Percentiles rank a stretch among this genome's conserved stretches.
Evolutionary conservation across 53 echinoderm and acorn worm species (phyloP).

Genomic region (Arbacia lixula): DNA sequence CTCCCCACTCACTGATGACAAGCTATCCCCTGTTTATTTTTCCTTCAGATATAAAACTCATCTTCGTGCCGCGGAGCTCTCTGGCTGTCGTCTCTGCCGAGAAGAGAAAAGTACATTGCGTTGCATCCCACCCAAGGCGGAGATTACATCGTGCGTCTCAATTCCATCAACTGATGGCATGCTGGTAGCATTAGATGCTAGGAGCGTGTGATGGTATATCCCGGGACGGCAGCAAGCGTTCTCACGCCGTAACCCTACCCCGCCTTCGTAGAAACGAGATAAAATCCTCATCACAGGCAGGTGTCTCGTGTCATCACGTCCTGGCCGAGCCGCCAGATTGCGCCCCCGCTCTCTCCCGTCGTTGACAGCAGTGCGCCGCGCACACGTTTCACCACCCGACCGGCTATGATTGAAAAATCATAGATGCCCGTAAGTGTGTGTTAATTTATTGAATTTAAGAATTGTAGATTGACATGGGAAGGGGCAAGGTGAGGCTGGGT

Average conservation of each 20-base stretch:
- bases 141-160: slow-evolving; percentile 34
- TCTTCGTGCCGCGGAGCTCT: background rate
- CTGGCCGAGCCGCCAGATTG: slow-evolving; percentile 2
- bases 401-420: background rate
- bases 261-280: slow-evolving; percentile 14
- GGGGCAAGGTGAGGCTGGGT: too few species aligned
- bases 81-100: background rate
- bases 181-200: slow-evolving; percentile 1
- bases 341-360: background rate
- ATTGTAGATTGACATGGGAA: background rate
- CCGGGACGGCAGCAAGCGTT: background rate
- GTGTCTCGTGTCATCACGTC: slow-evolving; percentile 18
- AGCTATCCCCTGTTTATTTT: slow-evolving; percentile 25
- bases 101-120: slow-evolving; percentile 30
- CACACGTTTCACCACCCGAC: too few species aligned
- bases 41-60: slow-evolving; percentile 36
- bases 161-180: slow-evolving; percentile 21
- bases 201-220: slow-evolving; percentile 8
- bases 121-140: slow-evolving; percentile 35
- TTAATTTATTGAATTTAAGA: slow-evolving; percentile 12
- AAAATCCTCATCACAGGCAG: slow-evolving; percentile 43
- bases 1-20: slow-evolving; percentile 17
- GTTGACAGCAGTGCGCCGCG: too few species aligned
- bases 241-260: slow-evolving; percentile 1
- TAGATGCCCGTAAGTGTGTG: slow-evolving; percentile 11